Conservation (phyloP, 2,797 vertebrate species). For the Scyliorhinus canicula region DNA sequence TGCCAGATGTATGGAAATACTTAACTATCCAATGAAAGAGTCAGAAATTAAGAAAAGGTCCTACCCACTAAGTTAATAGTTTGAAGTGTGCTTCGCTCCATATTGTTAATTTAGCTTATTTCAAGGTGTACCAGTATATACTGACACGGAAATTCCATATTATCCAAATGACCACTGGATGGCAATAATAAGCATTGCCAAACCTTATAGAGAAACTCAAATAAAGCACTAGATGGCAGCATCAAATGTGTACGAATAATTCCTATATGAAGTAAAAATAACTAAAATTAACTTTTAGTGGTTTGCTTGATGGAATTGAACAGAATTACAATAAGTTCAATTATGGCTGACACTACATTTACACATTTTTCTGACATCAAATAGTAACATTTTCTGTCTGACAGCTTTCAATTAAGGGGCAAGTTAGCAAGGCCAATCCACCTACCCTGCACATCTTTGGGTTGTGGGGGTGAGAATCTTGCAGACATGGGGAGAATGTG, state of each 20-base stretch:
- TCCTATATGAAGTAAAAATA: not conserved
- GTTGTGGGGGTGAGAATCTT: too few species aligned
- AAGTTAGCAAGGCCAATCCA: too few species aligned
- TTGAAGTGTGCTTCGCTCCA: not conserved
- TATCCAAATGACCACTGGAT: not conserved
- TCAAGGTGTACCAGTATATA: not conserved
- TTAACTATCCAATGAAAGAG: not conserved
- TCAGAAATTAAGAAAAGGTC: not conserved
- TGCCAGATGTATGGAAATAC: not conserved
- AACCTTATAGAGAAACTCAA: not conserved
- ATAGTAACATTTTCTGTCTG: not conserved
- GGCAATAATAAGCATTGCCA: not conserved
- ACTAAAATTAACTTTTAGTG: not conserved
- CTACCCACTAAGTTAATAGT: not conserved
- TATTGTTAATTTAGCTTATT: not conserved
- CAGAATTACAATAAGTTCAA: not conserved
- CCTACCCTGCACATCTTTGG: too few species aligned
- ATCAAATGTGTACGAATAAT: not conserved
- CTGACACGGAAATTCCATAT: not conserved
- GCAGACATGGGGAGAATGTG: too few species aligned
- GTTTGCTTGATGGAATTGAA: not conserved
- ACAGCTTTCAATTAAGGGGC: not conserved
- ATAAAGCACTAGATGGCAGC: conserved; percentile 21
- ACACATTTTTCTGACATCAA: not conserved
- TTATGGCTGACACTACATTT: not conserved